Evolutionary conservation across 1,140 invertebrate genomes (phyloP), one percentile per base, ranked within the genome.

Genomic region (Atta cephalotes): DNA sequence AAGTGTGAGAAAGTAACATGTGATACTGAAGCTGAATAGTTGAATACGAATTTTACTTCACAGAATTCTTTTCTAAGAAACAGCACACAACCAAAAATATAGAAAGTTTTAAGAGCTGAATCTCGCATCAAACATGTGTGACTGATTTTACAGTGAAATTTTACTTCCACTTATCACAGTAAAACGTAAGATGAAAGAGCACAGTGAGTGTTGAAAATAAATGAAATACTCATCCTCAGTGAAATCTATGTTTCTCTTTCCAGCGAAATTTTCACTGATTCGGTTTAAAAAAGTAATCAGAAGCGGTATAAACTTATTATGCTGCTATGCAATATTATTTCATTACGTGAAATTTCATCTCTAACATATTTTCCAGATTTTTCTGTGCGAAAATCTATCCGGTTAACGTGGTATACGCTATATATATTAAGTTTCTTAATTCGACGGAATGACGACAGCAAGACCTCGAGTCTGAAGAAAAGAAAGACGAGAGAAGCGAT

Each of bases 391-490:
- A 68, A 45, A 65, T 21, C 21, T 21, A 28, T 80, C 28, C 45
- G 25, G 28, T 70, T 80, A 80, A 35, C n/a, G 28, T 21, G 12
- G 45, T 25, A 51, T 39, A 28, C 18, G 9, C 35, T 56, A 51
- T 9, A 45, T 79, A 39, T 51, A 65, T 79, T 45, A 66, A 53
- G 14, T 70, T 70, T 25, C 63, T 80, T 68, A 68, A 53, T 70
- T 53, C 14, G 51, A 18, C n/a, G 25, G 45, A 49, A 12, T 49
- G 28, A 79, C 60, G 45, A 21, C 21, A 21, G 45, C 12, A 53
- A n/a, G n/a, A 28, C n/a, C 2, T n/a, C 63, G 18, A n/a, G 45
- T n/a, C 45, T n/a, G 28, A 62, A 28, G 35, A 77, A 77, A 3
- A 79, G 65, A 10, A 77, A 60, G 53, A 63, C 28, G 25, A 31